Conservation (phyloP, 2,888 invertebrate species). For the Apomyelois bistriatella region DNA sequence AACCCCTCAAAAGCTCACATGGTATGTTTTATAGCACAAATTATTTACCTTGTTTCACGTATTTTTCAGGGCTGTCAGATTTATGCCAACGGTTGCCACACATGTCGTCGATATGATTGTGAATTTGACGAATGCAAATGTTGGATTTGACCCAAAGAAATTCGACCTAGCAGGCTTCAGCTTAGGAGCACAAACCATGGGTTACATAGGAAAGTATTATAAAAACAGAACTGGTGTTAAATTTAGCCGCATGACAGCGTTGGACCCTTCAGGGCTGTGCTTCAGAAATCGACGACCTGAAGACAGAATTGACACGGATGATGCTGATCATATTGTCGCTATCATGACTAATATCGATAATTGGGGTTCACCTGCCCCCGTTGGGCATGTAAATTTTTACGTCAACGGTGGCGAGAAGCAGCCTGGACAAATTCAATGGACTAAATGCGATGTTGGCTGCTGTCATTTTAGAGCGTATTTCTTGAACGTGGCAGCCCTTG, state of each 20-base stretch:
- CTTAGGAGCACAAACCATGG: slow-evolving; percentile 29
- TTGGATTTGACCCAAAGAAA: slow-evolving; percentile 25
- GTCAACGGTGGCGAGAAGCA: slow-evolving; percentile 37
- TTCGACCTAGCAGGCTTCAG: slow-evolving; percentile 29
- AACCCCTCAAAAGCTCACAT: too few species aligned
- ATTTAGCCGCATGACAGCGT: slow-evolving; percentile 15
- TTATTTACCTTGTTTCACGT: too few species aligned
- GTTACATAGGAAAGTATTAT: slow-evolving; percentile 23
- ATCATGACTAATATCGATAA: slow-evolving; percentile 29
- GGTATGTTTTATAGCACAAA: too few species aligned
- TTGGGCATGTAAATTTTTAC: slow-evolving; percentile 34
- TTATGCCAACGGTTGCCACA: slow-evolving; percentile 24
- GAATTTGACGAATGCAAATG: slow-evolving; percentile 18
- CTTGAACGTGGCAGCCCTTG: slow-evolving; percentile 27
- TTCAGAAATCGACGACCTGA: slow-evolving; percentile 27
- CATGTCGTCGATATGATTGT: slow-evolving; percentile 27
- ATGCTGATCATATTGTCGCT: slow-evolving; percentile 28
- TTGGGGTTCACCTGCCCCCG: slow-evolving; percentile 24
- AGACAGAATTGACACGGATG: slow-evolving; percentile 25
- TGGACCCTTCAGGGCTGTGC: slow-evolving; percentile 33
- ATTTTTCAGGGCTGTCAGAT: slow-evolving; percentile 22
- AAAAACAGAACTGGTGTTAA: not conserved
- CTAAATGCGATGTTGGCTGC: slow-evolving; percentile 27
- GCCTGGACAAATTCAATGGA: slow-evolving; percentile 16
- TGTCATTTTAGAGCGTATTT: slow-evolving; percentile 24